These are phyloP conservation scores for Chrosomus eos DNA, from an alignment of 2,797 vertebrate genomes.

Conservation along the genomic window DNA sequence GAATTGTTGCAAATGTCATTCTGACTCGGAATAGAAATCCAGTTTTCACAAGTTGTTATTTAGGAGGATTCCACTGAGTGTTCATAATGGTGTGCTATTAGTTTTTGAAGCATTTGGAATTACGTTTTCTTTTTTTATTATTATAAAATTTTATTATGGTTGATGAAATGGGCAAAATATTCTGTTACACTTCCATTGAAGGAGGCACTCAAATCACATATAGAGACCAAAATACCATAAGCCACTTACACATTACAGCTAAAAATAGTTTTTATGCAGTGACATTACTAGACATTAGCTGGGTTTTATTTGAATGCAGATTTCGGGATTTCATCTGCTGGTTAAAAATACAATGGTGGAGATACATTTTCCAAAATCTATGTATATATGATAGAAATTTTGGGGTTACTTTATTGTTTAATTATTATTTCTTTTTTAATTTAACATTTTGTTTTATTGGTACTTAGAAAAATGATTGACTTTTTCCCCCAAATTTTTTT, in stretches of 20 bases:
- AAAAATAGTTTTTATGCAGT: neutral
- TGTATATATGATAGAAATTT: neutral
- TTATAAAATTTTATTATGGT: neutral
- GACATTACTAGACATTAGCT: neutral
- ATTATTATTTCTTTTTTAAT: neutral
- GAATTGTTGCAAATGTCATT: slow-evolving; percentile 35
- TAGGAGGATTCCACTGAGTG: neutral
- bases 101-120: neutral
- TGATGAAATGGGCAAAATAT: neutral
- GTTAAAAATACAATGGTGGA: neutral
- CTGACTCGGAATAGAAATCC: slow-evolving; percentile 3
- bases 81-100: neutral
- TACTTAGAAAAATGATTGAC: too few species aligned
- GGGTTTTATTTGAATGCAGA: neutral
- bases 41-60: slow-evolving; percentile 19
- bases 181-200: neutral
- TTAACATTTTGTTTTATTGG: too few species aligned
- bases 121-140: neutral
- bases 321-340: neutral
- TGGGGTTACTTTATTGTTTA: too few species aligned
- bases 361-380: neutral
- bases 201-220: neutral
- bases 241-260: neutral
- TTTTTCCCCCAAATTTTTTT: rapidly evolving
- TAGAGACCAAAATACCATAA: neutral